These are phyloP conservation scores for Hipposideros armiger DNA, from an alignment of 2,113 vertebrate genomes.

Conservation along the genomic window DNA sequence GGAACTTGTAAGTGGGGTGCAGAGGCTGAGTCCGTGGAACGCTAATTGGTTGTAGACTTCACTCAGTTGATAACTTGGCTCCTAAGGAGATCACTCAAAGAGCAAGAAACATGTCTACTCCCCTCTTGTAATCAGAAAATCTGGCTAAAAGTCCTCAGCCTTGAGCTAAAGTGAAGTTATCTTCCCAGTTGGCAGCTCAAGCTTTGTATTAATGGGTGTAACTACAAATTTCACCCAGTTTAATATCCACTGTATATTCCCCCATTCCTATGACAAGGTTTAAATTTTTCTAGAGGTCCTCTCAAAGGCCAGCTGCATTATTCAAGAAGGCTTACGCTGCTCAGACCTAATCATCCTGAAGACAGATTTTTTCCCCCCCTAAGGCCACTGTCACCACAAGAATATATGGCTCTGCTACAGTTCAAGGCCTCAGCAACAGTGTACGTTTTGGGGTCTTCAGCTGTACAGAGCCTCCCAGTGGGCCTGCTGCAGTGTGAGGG, in stretches of 20 bases:
- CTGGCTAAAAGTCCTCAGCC: background rate
- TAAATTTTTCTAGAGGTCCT: background rate
- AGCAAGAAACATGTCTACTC: background rate
- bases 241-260: background rate
- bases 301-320: background rate
- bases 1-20: background rate
- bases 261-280: background rate
- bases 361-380: background rate
- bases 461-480: rapidly evolving
- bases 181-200: background rate
- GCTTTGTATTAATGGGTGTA: background rate
- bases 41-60: background rate
- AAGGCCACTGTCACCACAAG: slow-evolving; percentile 64
- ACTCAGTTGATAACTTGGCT: too few relatives aligned
- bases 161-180: background rate
- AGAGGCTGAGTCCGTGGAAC: background rate
- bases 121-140: background rate
- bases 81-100: background rate
- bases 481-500: background rate
- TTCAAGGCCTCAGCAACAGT: background rate
- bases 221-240: background rate
- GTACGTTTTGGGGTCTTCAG: background rate
- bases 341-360: background rate
- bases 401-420: slow-evolving; percentile 34
- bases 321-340: background rate